These are phyloP conservation scores for Autographa gamma DNA, from an alignment of 2,888 invertebrate genomes.

Conservation along the genomic window DNA sequence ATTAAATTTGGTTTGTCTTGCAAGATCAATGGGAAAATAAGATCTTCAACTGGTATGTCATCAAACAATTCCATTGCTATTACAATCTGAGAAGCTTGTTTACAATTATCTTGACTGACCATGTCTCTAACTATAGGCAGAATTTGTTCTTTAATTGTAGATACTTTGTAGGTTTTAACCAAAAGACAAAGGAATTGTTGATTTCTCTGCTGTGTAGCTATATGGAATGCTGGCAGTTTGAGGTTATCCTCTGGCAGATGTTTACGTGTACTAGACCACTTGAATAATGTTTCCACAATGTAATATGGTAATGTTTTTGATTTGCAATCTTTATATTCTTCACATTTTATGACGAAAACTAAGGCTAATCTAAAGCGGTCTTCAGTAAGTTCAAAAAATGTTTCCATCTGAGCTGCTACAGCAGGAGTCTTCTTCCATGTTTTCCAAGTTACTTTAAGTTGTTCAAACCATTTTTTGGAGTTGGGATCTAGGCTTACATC, in stretches of 20 bases:
- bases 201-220: conserved; percentile 91
- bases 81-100: conserved; percentile 93
- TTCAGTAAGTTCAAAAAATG: conserved; percentile 83
- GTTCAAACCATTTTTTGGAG: conserved; percentile 77
- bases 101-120: conserved; percentile 88
- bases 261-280: conserved; percentile 80
- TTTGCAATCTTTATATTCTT: conserved; percentile 90
- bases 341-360: conserved; percentile 89
- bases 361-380: conserved; percentile 90
- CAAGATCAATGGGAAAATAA: conserved; percentile 93
- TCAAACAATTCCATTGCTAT: conserved; percentile 91
- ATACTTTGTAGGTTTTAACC: conserved; percentile 90
- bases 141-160: conserved; percentile 89
- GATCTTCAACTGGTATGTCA: conserved; percentile 91
- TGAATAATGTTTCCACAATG: conserved; percentile 90
- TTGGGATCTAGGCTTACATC: conserved; percentile 81
- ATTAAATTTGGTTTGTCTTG: conserved; percentile 94
- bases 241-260: conserved; percentile 84
- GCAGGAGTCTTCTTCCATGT: conserved; percentile 89
- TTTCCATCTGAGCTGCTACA: conserved; percentile 82
- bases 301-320: conserved; percentile 90
- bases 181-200: conserved; percentile 90
- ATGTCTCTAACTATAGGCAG: conserved; percentile 89
- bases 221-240: conserved; percentile 92
- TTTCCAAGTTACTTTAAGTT: conserved; percentile 81